Evolutionary conservation across 1,140 invertebrate species (phyloP).

Genomic region (Sycobia sp.): DNA sequence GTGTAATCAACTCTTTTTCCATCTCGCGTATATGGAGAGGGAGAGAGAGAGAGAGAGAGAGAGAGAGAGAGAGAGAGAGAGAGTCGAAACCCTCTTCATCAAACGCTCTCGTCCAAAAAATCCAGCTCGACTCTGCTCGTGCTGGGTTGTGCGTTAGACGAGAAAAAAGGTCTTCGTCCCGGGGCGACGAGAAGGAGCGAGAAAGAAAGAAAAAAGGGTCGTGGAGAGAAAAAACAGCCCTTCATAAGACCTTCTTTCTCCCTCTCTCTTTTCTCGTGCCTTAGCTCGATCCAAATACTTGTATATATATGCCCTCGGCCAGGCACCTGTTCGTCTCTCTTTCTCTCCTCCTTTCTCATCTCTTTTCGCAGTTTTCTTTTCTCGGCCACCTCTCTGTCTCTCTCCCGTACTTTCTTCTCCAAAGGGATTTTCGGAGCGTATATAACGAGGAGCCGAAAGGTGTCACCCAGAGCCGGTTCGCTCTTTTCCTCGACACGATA

Average conservation of each 20-base stretch:
- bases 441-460: conserved; percentile 31
- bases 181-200: neutral
- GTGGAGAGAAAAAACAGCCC: neutral
- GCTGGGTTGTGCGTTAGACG: too few relatives aligned
- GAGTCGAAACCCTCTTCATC: too few relatives aligned
- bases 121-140: too few relatives aligned
- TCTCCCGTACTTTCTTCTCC: neutral
- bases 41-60: neutral
- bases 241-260: conserved; percentile 22
- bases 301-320: too few relatives aligned
- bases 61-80: too few relatives aligned
- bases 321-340: too few relatives aligned
- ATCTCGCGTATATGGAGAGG: neutral
- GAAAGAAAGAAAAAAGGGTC: neutral
- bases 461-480: conserved; percentile 25
- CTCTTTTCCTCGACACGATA: conserved; percentile 28
- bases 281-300: too few relatives aligned
- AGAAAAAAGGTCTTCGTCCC: too few relatives aligned
- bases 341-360: conserved; percentile 14
- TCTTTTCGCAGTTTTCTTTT: neutral
- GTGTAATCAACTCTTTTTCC: too few relatives aligned
- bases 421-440: conserved; percentile 31
- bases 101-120: neutral
- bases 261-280: too few relatives aligned
- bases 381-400: conserved; percentile 8